Conservation (phyloP, 2,113 vertebrate genomes). For the Amphiprion percula region DNA sequence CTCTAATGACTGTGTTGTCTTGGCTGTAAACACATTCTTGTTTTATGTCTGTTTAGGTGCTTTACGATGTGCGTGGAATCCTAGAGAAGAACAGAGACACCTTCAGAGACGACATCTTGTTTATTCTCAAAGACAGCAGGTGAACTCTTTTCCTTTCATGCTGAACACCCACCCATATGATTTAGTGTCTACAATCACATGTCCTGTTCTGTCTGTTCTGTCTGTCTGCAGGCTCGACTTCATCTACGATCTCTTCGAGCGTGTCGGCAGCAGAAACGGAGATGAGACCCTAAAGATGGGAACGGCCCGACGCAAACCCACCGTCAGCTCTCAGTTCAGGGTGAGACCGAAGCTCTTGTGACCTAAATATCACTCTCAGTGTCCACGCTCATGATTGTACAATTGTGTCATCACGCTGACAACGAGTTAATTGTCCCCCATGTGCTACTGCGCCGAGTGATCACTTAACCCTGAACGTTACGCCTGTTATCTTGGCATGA, state of each 20-base stretch:
- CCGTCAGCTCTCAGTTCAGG: slow-evolving; percentile 96
- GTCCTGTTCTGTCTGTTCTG: not conserved
- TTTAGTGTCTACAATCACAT: not conserved
- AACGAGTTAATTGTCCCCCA: slow-evolving; percentile 41
- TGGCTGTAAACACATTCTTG: not conserved
- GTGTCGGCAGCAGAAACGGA: slow-evolving; percentile 88
- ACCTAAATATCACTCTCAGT: slow-evolving; percentile 1
- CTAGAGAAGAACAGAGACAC: slow-evolving; percentile 95
- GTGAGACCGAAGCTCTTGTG: slow-evolving; percentile 75
- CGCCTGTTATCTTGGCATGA: slow-evolving; percentile 12
- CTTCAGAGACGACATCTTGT: slow-evolving; percentile 93
- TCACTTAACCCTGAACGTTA: slow-evolving; percentile 47
- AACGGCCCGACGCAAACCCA: slow-evolving; percentile 92
- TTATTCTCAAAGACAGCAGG: slow-evolving; percentile 94
- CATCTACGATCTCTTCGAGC: slow-evolving; percentile 94
- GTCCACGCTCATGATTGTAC: not conserved
- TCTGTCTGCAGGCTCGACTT: slow-evolving; percentile 89
- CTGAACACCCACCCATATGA: not conserved
- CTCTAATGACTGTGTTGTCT: not conserved
- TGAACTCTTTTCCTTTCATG: slow-evolving; percentile 48
- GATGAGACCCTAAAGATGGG: slow-evolving; percentile 94
- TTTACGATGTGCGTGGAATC: slow-evolving; percentile 91
- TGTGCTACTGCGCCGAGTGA: slow-evolving; percentile 28
- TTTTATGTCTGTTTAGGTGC: slow-evolving; percentile 81
- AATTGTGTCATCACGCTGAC: slow-evolving; percentile 35